These are phyloP conservation scores for Achroia grisella DNA, from an alignment of 1,140 invertebrate genomes.

Conservation along the genomic window DNA sequence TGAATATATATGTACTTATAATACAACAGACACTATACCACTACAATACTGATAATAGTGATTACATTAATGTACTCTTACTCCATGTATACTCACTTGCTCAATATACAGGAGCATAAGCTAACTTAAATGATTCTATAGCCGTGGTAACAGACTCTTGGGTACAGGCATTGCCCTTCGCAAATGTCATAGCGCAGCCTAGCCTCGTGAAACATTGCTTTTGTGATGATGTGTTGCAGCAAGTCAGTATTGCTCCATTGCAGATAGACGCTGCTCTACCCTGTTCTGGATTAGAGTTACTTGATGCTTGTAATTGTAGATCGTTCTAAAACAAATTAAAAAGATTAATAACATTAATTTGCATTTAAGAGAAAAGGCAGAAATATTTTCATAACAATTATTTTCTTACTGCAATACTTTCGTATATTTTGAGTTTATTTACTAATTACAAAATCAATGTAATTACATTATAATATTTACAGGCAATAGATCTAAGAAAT, in stretches of 20 bases:
- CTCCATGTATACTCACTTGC: not conserved
- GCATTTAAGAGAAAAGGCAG: no score
- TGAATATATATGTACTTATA: not conserved
- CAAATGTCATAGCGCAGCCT: slow-evolving; percentile 11
- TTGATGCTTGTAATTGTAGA: not conserved
- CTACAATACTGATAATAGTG: slow-evolving; percentile 15
- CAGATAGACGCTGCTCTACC: slow-evolving; percentile 5
- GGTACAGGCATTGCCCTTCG: slow-evolving; percentile 10
- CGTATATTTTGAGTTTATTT: no score
- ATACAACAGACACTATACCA: slow-evolving; percentile 4
- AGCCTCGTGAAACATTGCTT: slow-evolving; percentile 17
- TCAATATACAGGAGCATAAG: slow-evolving; percentile 19
- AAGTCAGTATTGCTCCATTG: slow-evolving; percentile 18
- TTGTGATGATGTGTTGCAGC: slow-evolving; percentile 13
- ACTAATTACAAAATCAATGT: no score
- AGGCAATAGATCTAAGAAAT: no score
- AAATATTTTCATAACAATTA: no score
- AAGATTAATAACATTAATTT: no score
- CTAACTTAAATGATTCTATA: slow-evolving; percentile 14
- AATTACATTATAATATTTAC: no score
- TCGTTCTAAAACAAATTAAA: slow-evolving; percentile 2
- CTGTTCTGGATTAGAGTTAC: not conserved
- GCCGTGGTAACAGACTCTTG: slow-evolving; percentile 9
- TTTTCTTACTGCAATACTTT: no score
- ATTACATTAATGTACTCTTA: not conserved